These are phyloP conservation scores for Corythornis leucogaster DNA, from an alignment of 2,797 vertebrate species.

Conservation along the genomic window DNA sequence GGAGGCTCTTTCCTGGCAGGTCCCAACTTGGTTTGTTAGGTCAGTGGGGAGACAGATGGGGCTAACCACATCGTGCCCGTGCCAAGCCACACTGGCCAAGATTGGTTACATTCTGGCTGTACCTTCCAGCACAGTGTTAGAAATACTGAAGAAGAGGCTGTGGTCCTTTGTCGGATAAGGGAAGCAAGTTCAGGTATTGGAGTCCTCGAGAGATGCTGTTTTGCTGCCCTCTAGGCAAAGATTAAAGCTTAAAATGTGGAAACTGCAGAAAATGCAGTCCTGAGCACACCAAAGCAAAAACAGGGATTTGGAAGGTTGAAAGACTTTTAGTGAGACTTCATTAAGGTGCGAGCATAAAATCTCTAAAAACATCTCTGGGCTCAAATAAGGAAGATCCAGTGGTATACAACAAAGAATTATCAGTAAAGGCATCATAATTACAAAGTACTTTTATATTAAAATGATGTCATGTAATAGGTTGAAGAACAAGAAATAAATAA, in stretches of 20 bases:
- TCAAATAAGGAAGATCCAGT: constrained; percentile 35
- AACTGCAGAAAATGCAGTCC: not conserved
- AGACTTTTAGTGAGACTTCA: not conserved
- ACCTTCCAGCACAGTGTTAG: not conserved
- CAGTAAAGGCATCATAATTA: constrained; percentile 58
- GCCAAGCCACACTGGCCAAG: constrained; percentile 43
- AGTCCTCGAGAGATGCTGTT: constrained; percentile 8
- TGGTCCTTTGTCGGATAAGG: not conserved
- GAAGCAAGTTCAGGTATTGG: not conserved
- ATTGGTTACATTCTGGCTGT: not conserved
- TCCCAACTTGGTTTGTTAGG: constrained; percentile 68
- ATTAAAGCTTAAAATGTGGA: constrained; percentile 38
- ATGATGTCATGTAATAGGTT: constrained; percentile 67
- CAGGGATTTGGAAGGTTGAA: not conserved
- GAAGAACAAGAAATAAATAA: constrained; percentile 67
- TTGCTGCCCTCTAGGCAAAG: constrained; percentile 62
- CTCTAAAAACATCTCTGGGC: constrained; percentile 23
- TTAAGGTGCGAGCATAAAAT: constrained; percentile 8
- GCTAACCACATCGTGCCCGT: not conserved
- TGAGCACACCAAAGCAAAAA: not conserved
- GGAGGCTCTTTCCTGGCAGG: constrained; percentile 58
- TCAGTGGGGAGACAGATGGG: constrained; percentile 43
- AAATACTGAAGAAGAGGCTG: not conserved
- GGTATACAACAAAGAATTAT: constrained; percentile 58
- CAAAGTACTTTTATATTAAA: constrained; percentile 58